Percentiles rank a stretch among this genome's conserved stretches.
phyloP scores from a whole-genome alignment of 2,888 invertebrate genomes.

The Lasioglossum zephyrum region DNA sequence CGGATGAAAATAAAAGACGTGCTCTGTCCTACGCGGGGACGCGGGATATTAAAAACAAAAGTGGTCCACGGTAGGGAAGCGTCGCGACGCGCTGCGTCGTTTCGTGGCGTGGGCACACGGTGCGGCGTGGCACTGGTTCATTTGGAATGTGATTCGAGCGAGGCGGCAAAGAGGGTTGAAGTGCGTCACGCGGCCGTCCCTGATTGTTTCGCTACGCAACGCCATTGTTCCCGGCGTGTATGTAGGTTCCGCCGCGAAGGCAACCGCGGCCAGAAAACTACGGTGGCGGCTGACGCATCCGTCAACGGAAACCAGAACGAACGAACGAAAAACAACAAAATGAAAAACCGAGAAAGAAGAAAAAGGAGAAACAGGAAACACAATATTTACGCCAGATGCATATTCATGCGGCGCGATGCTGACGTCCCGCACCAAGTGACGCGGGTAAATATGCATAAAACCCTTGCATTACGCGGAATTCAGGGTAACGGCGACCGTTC shows the following conservation, averaged over 20 bases:
- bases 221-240: conserved; percentile 60
- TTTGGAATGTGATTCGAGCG: conserved; percentile 58
- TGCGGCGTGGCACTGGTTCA: conserved; percentile 53
- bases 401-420: conserved; percentile 75
- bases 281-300: conserved; percentile 45
- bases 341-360: neutral
- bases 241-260: conserved; percentile 40
- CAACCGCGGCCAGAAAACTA: conserved; percentile 40
- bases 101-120: neutral
- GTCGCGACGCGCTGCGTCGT: neutral
- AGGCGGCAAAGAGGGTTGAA: conserved; percentile 50
- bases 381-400: conserved; percentile 76
- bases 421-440: conserved; percentile 67
- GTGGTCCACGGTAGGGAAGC: conserved; percentile 31
- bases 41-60: conserved; percentile 68
- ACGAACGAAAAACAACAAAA: neutral
- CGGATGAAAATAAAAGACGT: conserved; percentile 36
- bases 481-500: conserved; percentile 10
- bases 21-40: conserved; percentile 47
- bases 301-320: conserved; percentile 28
- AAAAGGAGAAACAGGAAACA: conserved; percentile 14
- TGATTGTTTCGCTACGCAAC: conserved; percentile 53
- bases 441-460: conserved; percentile 81
- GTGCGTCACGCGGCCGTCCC: conserved; percentile 47
- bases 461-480: conserved; percentile 70